Evolutionary conservation across 2,113 vertebrate species (phyloP).

Genomic region (Casuarius casuarius): DNA sequence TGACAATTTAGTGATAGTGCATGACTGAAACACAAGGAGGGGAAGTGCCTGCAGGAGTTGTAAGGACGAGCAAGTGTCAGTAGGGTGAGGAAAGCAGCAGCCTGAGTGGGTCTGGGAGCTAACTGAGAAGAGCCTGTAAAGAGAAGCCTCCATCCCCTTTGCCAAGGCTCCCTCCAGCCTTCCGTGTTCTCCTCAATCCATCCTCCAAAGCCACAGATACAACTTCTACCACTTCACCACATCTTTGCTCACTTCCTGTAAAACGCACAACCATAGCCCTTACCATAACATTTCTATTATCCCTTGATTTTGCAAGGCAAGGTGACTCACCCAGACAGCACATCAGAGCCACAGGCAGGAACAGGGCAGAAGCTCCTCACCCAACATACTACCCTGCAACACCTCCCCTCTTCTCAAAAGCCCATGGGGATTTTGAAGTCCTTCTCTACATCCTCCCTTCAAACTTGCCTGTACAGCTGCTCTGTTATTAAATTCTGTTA

Average conservation of each 20-base stretch:
- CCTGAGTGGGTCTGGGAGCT: not conserved
- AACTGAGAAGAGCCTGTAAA: not conserved
- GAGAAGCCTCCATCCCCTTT: not conserved
- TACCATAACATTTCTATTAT: accelerated
- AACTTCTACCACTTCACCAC: not conserved
- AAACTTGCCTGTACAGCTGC: not conserved
- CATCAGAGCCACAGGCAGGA: not conserved
- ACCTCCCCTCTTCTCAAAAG: not conserved
- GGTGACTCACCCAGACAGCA: not conserved
- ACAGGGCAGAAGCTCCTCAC: not conserved
- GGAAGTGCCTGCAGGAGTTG: not conserved
- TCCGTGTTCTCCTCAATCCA: not conserved
- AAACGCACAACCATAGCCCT: not conserved
- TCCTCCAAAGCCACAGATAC: not conserved
- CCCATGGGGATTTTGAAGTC: not conserved
- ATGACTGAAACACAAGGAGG: not conserved
- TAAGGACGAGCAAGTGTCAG: accelerated
- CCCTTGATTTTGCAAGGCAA: not conserved
- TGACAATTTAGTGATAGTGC: accelerated
- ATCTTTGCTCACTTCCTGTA: not conserved
- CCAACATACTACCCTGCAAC: accelerated
- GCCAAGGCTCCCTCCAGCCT: not conserved
- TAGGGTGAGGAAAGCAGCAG: not conserved
- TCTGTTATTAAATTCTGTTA: not conserved
- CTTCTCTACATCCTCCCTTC: not conserved